These are phyloP conservation scores for Colinus virginianus DNA, from an alignment of 2,113 vertebrate species.

Conservation along the genomic window DNA sequence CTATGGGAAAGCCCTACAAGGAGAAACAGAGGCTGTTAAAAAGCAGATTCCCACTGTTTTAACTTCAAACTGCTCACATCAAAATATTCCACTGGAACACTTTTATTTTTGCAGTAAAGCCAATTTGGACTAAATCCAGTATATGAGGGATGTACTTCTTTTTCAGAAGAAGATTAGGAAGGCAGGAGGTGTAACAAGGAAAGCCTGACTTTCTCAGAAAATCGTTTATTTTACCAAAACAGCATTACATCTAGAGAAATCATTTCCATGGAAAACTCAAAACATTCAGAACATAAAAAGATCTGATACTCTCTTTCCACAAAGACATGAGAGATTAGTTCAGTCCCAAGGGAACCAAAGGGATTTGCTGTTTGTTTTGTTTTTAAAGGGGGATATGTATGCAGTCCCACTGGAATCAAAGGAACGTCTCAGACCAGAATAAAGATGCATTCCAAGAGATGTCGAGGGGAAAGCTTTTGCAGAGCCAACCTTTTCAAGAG, in stretches of 20 bases:
- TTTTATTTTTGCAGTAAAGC: not conserved
- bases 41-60: slow-evolving; percentile 16
- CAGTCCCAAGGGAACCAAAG: not conserved
- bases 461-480: slow-evolving; percentile 26
- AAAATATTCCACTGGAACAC: not conserved
- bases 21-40: not conserved
- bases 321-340: slow-evolving; percentile 6
- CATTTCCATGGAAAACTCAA: not conserved
- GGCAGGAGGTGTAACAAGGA: not conserved
- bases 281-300: not conserved
- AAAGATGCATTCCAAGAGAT: slow-evolving; percentile 23
- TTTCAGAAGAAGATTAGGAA: not conserved
- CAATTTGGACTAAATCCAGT: not conserved
- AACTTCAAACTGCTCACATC: not conserved
- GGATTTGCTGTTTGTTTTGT: not conserved
- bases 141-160: not conserved
- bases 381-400: slow-evolving; percentile 14
- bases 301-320: not conserved
- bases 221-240: slow-evolving; percentile 25
- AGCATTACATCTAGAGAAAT: not conserved
- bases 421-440: slow-evolving; percentile 10
- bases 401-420: slow-evolving; percentile 1
- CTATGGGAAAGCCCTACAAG: not conserved
- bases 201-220: not conserved
- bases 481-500: not conserved